Evolutionary conservation across 2,888 invertebrate species (phyloP).

Genomic region (Pristionchus arcanus): DNA sequence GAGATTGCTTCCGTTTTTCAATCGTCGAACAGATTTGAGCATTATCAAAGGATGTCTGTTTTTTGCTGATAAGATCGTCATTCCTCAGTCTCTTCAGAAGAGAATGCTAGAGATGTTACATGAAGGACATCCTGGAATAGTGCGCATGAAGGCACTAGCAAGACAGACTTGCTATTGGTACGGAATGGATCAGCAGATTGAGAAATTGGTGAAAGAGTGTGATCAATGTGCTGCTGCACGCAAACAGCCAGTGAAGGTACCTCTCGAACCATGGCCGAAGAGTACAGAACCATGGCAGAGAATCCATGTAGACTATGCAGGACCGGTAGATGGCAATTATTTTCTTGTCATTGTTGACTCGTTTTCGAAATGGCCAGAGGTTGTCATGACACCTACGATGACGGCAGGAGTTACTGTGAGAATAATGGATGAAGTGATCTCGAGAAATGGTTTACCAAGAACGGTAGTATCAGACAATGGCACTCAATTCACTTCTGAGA

Average conservation of each 20-base stretch:
- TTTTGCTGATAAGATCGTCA: slow-evolving; percentile 64
- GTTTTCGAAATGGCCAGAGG: slow-evolving; percentile 80
- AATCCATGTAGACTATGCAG: slow-evolving; percentile 81
- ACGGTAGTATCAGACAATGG: neutral
- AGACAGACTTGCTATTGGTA: slow-evolving; percentile 75
- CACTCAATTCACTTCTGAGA: neutral
- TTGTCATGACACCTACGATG: slow-evolving; percentile 55
- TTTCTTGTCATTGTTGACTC: slow-evolving; percentile 80
- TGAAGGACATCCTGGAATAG: no score
- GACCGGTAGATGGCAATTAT: slow-evolving; percentile 76
- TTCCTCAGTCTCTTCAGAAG: slow-evolving; percentile 63
- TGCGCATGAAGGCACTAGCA: slow-evolving; percentile 73
- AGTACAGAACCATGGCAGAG: no score
- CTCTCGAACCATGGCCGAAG: no score
- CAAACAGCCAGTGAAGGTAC: slow-evolving; percentile 64
- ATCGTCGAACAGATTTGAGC: neutral
- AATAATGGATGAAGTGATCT: neutral
- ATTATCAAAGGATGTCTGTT: slow-evolving; percentile 56
- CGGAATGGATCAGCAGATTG: slow-evolving; percentile 64
- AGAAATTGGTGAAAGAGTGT: slow-evolving; percentile 63
- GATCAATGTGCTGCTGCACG: slow-evolving; percentile 60
- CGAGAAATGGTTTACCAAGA: slow-evolving; percentile 68
- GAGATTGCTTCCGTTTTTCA: neutral
- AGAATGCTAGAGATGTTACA: slow-evolving; percentile 69
- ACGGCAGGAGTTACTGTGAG: neutral